phyloP scores from a whole-genome alignment of 1,140 invertebrate species.

The Conopomorpha cramerella region DNA sequence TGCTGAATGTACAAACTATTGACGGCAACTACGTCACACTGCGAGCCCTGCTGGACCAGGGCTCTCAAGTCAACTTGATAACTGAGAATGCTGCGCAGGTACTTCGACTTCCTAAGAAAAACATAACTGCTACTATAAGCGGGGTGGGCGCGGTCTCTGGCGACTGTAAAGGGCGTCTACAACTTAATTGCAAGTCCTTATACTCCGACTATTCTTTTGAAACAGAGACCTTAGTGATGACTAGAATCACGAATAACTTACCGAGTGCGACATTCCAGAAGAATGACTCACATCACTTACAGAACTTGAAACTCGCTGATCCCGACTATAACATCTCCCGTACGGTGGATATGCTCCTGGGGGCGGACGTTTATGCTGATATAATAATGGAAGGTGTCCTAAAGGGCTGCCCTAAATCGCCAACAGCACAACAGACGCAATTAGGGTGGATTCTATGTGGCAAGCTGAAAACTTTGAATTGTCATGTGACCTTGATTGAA shows the following conservation, averaged over 20 bases:
- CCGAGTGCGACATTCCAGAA: constrained; percentile 6
- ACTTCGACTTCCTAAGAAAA: background rate
- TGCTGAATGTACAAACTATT: constrained; percentile 5
- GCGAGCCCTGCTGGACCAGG: constrained; percentile 19
- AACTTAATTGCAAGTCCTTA: constrained; percentile 7
- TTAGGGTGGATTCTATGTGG: background rate
- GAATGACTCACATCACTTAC: background rate
- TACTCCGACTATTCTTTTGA: constrained; percentile 1
- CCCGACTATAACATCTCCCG: constrained; percentile 4
- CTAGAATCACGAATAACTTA: constrained; percentile 5
- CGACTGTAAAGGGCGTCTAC: constrained; percentile 15
- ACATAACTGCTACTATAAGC: background rate
- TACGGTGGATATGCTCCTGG: constrained; percentile 7
- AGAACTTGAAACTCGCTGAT: constrained; percentile 7
- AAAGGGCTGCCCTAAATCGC: background rate
- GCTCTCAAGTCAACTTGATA: constrained; percentile 5
- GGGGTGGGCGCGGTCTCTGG: constrained; percentile 5
- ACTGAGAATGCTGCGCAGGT: constrained; percentile 2
- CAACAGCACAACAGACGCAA: background rate
- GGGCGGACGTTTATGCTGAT: constrained; percentile 5
- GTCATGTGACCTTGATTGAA: background rate
- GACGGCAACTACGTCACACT: constrained; percentile 6
- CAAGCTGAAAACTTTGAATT: background rate
- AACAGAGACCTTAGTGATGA: constrained; percentile 2
- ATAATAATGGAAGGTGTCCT: constrained; percentile 3